Evolutionary conservation across 2,113 vertebrate genomes (phyloP).

Genomic region (Colistium nudipinnis): DNA sequence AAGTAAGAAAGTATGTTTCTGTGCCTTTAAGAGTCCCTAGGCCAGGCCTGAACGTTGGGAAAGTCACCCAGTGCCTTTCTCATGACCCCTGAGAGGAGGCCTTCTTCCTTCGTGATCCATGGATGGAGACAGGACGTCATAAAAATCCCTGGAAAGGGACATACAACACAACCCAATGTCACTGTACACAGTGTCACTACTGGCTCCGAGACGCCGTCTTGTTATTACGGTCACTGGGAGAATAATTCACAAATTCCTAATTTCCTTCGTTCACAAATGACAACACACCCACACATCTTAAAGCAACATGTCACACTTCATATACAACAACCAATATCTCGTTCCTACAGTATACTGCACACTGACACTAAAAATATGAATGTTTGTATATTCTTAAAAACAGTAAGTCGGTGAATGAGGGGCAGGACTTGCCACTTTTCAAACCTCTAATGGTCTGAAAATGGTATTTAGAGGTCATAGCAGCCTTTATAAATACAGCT

Average conservation of each 20-base stretch:
- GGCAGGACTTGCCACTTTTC: conserved; percentile 44
- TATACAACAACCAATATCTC: not conserved
- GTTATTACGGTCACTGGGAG: not conserved
- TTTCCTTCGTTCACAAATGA: not conserved
- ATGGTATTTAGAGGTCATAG: conserved; percentile 51
- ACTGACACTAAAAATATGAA: conserved; percentile 39
- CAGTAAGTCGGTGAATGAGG: conserved; percentile 62
- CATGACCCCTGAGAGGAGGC: conserved; percentile 84
- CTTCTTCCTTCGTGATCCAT: conserved; percentile 68
- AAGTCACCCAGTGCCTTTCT: conserved; percentile 86
- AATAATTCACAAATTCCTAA: not conserved
- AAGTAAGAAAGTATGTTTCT: conserved; percentile 30
- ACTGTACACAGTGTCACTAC: not conserved
- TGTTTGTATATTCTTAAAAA: conserved; percentile 54
- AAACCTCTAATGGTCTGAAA: conserved; percentile 30
- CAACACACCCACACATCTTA: conserved; percentile 9
- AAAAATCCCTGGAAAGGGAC: conserved; percentile 12
- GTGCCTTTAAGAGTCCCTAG: conserved; percentile 73
- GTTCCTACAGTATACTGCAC: conserved; percentile 45
- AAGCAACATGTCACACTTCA: not conserved
- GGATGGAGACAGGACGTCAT: conserved; percentile 55
- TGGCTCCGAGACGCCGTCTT: not conserved
- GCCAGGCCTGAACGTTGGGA: conserved; percentile 82
- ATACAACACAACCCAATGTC: not conserved
- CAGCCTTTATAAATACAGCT: conserved; percentile 42